phyloP scores from a whole-genome alignment of 2,888 invertebrate genomes.

The Branchipolynoe longqiensis region DNA sequence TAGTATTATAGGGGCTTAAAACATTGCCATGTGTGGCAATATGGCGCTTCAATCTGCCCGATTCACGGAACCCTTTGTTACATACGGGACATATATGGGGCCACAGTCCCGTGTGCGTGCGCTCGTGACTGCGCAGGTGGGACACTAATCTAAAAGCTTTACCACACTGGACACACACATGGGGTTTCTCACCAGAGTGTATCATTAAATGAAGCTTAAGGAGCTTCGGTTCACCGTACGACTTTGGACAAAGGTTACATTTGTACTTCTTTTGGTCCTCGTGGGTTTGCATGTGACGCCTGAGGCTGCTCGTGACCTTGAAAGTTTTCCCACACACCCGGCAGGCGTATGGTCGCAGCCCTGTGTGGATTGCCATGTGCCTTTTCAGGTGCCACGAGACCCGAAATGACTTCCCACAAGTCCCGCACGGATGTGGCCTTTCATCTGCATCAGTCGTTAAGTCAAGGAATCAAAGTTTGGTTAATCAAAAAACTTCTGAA shows the following conservation, averaged over 20 bases:
- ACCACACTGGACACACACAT: not conserved
- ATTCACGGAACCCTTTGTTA: conserved; percentile 7
- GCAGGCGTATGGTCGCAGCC: conserved; percentile 17
- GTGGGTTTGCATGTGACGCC: conserved; percentile 2
- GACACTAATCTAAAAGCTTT: not conserved
- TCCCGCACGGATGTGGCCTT: not conserved
- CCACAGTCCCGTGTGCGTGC: not conserved
- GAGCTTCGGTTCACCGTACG: not conserved
- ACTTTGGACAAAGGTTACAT: not conserved
- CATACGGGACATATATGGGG: conserved; percentile 5
- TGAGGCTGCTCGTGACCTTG: not conserved
- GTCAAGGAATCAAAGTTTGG: too few species aligned
- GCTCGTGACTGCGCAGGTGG: not conserved
- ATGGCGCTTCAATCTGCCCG: conserved; percentile 3
- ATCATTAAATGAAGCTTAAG: not conserved
- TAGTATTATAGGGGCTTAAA: too few species aligned
- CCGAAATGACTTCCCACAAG: conserved; percentile 5
- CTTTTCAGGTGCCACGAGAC: not conserved
- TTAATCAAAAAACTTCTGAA: too few species aligned
- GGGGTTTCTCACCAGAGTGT: conserved; percentile 2
- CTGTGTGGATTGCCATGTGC: conserved; percentile 27
- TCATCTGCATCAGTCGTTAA: too few species aligned
- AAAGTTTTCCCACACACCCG: not conserved
- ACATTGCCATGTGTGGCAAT: not conserved
- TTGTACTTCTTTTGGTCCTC: not conserved